phyloP scores from a whole-genome alignment of 2,113 vertebrate genomes.

The Urocitellus parryii region DNA sequence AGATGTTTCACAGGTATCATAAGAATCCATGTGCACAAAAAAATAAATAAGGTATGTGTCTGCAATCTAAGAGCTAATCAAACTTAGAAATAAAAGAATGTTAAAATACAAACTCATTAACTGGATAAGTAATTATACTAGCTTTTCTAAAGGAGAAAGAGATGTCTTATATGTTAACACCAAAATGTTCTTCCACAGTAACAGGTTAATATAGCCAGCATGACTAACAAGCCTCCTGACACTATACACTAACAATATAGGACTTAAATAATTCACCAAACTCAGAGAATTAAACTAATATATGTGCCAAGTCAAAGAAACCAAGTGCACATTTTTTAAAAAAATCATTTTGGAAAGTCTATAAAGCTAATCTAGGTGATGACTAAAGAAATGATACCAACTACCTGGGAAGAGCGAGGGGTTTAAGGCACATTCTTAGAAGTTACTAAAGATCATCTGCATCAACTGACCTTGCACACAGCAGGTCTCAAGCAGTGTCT shows the following conservation, averaged over 20 bases:
- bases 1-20: neutral
- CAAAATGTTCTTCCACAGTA: neutral
- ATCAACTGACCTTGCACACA: neutral
- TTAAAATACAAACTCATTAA: conserved; percentile 15
- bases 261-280: neutral
- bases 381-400: neutral
- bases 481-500: neutral
- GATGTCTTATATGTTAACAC: neutral
- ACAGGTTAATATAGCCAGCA: neutral
- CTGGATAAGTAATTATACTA: neutral
- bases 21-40: neutral
- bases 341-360: neutral
- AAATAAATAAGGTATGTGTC: neutral
- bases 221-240: neutral
- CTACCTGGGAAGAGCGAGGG: neutral
- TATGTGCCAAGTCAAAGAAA: neutral
- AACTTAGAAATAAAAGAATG: conserved; percentile 29
- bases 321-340: neutral
- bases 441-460: neutral
- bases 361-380: conserved; percentile 1
- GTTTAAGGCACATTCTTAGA: neutral
- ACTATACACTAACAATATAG: neutral
- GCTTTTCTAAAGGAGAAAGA: neutral
- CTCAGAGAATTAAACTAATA: neutral
- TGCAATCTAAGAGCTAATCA: conserved; percentile 2